Evolutionary conservation across 1,140 invertebrate species (phyloP).

Genomic region (Rhizoglyphus robini): DNA sequence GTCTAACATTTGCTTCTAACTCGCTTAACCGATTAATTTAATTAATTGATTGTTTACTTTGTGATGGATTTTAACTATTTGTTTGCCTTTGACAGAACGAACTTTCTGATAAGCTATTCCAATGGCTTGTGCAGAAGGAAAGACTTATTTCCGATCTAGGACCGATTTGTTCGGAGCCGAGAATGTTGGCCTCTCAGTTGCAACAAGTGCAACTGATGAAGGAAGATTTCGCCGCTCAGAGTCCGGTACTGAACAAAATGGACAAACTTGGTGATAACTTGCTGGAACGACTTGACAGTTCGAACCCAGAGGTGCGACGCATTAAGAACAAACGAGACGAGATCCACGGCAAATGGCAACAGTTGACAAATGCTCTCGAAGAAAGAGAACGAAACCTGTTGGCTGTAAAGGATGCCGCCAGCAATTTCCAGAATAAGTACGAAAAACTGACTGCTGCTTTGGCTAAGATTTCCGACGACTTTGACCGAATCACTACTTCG

Average conservation of each 20-base stretch:
- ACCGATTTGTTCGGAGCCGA: conserved; percentile 17
- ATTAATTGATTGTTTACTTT: background rate
- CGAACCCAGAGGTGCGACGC: conserved; percentile 1
- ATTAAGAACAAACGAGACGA: conserved; percentile 11
- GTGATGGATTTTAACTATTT: background rate
- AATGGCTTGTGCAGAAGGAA: conserved; percentile 11
- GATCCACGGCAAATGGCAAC: conserved; percentile 12
- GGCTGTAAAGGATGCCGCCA: conserved; percentile 10
- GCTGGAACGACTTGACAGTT: conserved; percentile 13
- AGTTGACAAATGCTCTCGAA: background rate
- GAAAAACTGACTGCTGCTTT: conserved; percentile 3
- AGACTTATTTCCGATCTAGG: background rate
- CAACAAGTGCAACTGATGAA: conserved; percentile 18
- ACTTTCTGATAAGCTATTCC: conserved; percentile 14
- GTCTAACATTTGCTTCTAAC: background rate
- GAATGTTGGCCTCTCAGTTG: background rate
- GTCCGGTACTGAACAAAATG: conserved; percentile 15
- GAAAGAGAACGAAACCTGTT: conserved; percentile 8
- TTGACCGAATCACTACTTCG: conserved; percentile 16
- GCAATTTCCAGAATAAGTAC: conserved; percentile 10
- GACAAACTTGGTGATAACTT: conserved; percentile 9
- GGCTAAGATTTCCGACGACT: conserved; percentile 13
- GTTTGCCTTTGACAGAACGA: conserved; percentile 5
- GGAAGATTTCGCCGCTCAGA: conserved; percentile 10
- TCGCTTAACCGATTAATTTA: background rate